A percentile compares a stretch with the other conserved stretches of the same genome.
phyloP scores from a whole-genome alignment of 35 echinoderm and acorn worm genomes.

The Apostichopus parvimensis region DNA sequence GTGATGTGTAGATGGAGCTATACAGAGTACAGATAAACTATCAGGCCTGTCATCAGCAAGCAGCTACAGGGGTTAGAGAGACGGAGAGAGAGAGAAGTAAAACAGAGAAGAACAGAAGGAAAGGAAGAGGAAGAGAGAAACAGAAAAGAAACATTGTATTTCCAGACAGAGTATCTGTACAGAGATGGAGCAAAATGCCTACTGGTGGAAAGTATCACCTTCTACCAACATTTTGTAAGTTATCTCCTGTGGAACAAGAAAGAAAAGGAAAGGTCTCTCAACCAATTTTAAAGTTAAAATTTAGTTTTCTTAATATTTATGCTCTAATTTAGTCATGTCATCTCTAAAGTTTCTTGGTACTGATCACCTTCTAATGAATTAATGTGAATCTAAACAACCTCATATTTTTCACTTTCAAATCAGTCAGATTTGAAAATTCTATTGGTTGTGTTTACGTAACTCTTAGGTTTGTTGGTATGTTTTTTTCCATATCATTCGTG shows the following conservation, averaged over 20 bases:
- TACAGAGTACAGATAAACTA: not conserved
- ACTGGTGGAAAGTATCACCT: constrained; percentile 22
- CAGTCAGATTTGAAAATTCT: no score
- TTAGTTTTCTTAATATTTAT: not conserved
- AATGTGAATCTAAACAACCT: no score
- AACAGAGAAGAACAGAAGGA: not conserved
- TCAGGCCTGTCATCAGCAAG: not conserved
- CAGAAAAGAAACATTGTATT: not conserved
- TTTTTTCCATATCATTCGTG: no score
- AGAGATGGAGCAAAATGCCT: not conserved
- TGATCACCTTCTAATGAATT: no score
- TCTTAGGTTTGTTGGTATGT: no score
- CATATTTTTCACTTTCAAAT: no score
- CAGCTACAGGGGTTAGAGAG: not conserved
- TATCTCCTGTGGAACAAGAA: not conserved
- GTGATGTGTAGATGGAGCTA: not conserved
- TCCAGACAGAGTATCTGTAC: not conserved
- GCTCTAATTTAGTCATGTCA: not conserved
- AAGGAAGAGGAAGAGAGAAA: not conserved
- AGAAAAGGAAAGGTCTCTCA: no score
- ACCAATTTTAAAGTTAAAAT: not conserved
- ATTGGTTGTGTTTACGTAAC: no score
- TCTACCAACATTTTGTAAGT: constrained; percentile 21
- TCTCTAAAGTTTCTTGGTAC: no score
- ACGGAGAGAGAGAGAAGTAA: not conserved